phyloP scores from a whole-genome alignment of 2,113 vertebrate genomes.

The Castor canadensis region DNA sequence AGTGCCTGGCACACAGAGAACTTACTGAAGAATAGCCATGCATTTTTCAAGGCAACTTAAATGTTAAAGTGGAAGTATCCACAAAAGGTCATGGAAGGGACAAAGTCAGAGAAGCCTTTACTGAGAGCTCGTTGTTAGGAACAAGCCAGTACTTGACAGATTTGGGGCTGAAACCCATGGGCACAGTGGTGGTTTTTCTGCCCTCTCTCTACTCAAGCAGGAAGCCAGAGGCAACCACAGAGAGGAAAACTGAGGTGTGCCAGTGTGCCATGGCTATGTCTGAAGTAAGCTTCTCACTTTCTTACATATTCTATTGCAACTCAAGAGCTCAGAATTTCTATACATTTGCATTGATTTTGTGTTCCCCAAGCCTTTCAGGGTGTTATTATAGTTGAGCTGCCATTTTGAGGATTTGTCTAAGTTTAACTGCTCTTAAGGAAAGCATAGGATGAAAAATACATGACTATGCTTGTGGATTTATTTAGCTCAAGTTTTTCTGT shows the following conservation, averaged over 20 bases:
- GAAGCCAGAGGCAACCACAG: not conserved
- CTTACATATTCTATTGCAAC: not conserved
- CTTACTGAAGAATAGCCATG: not conserved
- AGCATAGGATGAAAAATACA: conserved; percentile 46
- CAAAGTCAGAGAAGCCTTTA: not conserved
- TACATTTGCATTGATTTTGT: conserved; percentile 55
- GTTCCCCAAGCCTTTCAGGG: conserved; percentile 29
- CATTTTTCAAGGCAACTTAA: not conserved
- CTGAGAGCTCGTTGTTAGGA: not conserved
- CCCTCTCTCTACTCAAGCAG: not conserved
- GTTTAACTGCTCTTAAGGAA: conserved; percentile 48
- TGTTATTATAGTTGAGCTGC: conserved; percentile 51
- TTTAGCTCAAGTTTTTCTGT: conserved; percentile 31
- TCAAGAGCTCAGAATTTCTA: conserved; percentile 1
- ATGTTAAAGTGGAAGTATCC: not conserved
- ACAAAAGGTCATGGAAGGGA: not conserved
- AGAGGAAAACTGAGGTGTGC: not conserved
- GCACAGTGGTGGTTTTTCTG: not conserved
- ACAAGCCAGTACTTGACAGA: not conserved
- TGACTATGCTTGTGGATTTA: conserved; percentile 48
- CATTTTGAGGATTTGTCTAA: conserved; percentile 58
- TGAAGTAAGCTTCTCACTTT: not conserved
- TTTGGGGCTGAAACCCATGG: not conserved
- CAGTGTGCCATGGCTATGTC: not conserved
- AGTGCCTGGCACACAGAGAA: not conserved